These are phyloP conservation scores for Nymphicus hollandicus DNA, from an alignment of 2,113 vertebrate species.

Conservation along the genomic window DNA sequence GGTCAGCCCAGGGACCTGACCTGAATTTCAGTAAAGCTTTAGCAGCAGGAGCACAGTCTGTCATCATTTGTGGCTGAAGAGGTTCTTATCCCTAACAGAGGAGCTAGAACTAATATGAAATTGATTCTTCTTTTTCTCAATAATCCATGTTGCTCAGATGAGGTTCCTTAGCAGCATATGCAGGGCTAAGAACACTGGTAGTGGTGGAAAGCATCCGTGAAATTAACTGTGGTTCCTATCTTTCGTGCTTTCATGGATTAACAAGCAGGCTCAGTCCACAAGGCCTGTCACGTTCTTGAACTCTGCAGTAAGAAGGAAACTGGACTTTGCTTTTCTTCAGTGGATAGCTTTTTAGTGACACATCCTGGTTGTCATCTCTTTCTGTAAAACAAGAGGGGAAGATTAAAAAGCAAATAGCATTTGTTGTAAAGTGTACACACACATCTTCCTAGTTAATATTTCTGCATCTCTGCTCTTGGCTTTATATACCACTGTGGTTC, in stretches of 20 bases:
- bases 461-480: neutral
- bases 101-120: neutral
- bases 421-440: neutral
- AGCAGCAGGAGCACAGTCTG: neutral
- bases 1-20: constrained; percentile 21
- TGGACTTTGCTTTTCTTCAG: constrained; percentile 14
- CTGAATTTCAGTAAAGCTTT: constrained; percentile 54
- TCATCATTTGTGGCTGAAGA: neutral
- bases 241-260: neutral
- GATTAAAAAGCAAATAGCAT: neutral
- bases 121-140: neutral
- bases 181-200: constrained; percentile 40
- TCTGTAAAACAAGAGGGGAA: constrained; percentile 73
- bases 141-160: neutral
- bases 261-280: neutral
- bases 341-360: constrained; percentile 70
- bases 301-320: neutral
- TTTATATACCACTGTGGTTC: neutral
- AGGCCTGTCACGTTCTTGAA: neutral
- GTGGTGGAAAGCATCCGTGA: neutral
- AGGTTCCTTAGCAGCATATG: constrained; percentile 60
- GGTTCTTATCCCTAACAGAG: neutral
- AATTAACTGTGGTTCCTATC: neutral
- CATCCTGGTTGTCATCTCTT: constrained; percentile 83
- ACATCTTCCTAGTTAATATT: neutral